Base-by-base conservation (phyloP, 2,113 vertebrate species). In the Athene cunicularia region DNA sequence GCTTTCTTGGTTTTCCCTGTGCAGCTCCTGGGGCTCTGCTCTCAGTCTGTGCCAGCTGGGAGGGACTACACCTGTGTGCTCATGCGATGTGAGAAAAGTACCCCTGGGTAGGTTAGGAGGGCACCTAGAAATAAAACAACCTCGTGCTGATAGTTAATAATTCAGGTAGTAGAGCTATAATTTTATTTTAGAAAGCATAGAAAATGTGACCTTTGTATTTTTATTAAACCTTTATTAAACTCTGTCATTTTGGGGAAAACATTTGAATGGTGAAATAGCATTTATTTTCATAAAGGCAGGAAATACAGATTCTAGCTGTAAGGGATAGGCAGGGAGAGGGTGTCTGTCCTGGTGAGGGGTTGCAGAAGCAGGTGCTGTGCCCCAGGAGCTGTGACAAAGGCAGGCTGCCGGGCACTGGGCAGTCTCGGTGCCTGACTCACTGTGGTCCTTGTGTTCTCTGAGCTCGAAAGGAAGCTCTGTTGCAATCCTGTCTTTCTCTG, bases 361-460 rank as follows among this genome's bases (percentile, higher is more conserved):
- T 59, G 64, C 74, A 32, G 90, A 49, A 90, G 79, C 74, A 81
- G 86, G 12, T 0, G n/a, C 64, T 82, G 55, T 9, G 5, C 52
- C 52, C 64, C n/a, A 6, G 59, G 80, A 81, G 50, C 59, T 43
- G 53, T 30, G 85, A 21, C 0, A 2, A 62, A 33, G 35, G 39
- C 70, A 49, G 43, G 35, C 47, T 80, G 76, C 84, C 1, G 2
- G 26, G 43, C 6, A 2, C 86, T 43, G 66, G 56, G 66, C 49
- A 37, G 67, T 12, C 66, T 63, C 0, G 0, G 6, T 45, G 30
- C 70, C 58, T 60, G 39, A 63, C 52, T 67, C 32, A 1, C 15
- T 6, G 0, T 13, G 43, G 43, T 70, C 53, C 23, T 84, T 24
- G 22, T 71, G 50, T 76, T 90, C 91, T 63, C 82, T 4, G 2